Conservation (phyloP, 1,140 invertebrate genomes). For the Trichonephila clavipes region DNA sequence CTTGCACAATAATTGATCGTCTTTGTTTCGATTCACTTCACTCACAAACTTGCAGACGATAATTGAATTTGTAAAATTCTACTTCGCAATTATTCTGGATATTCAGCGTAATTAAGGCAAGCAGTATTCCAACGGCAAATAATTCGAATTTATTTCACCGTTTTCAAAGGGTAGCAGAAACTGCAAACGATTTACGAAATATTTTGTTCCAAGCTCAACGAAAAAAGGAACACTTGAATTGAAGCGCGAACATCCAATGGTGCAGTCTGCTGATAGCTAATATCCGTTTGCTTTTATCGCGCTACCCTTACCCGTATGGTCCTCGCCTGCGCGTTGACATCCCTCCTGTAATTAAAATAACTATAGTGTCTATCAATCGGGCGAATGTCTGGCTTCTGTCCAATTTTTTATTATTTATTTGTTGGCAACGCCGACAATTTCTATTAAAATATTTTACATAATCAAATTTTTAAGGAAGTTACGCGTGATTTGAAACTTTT, state of each 20-base stretch:
- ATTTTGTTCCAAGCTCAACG: background rate
- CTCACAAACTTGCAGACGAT: background rate
- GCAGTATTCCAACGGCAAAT: background rate
- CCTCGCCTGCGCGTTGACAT: background rate
- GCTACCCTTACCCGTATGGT: conserved; percentile 23
- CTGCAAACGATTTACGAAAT: background rate
- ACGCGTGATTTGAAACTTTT: background rate
- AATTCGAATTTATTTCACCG: background rate
- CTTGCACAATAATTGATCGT: too few relatives aligned
- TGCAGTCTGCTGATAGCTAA: conserved; percentile 23
- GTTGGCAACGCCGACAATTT: background rate
- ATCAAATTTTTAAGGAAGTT: background rate
- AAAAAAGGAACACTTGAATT: background rate
- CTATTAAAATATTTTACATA: background rate
- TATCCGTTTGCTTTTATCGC: conserved; percentile 14
- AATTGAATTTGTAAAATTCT: background rate
- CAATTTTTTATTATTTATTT: background rate
- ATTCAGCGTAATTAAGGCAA: background rate
- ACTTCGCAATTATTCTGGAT: background rate
- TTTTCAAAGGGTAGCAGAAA: background rate
- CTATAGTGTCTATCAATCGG: conserved; percentile 26
- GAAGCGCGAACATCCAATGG: conserved; percentile 3
- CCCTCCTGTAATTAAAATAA: conserved; percentile 34
- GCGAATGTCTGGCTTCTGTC: background rate
- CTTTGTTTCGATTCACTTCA: background rate